Conservation (phyloP, 2,888 invertebrate genomes). For the Bursaphelenchus okinawaensis region DNA sequence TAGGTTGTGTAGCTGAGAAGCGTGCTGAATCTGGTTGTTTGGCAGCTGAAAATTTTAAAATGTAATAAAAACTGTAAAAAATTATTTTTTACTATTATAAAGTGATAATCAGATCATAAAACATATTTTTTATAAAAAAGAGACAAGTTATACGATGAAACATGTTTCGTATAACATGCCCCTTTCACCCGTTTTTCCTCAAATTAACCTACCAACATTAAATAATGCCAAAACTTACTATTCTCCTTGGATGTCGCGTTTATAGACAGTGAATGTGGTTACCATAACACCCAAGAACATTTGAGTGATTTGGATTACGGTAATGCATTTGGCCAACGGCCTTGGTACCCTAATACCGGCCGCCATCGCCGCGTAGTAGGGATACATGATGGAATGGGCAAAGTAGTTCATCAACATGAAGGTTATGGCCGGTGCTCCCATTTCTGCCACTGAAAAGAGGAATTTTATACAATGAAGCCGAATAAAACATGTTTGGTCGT, state of each 20-base stretch:
- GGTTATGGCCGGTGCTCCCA: neutral
- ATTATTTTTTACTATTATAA: too few species aligned
- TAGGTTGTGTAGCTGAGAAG: neutral
- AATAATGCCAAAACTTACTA: neutral
- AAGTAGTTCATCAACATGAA: slow-evolving; percentile 57
- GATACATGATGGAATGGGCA: slow-evolving; percentile 61
- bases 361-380: slow-evolving; percentile 59
- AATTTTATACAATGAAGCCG: neutral
- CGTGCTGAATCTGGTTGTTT: neutral
- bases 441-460: neutral
- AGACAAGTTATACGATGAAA: too few species aligned
- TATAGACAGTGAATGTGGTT: slow-evolving; percentile 5
- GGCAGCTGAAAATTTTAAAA: neutral
- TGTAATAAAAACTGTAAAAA: too few species aligned
- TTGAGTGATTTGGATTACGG: slow-evolving; percentile 17
- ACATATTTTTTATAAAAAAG: too few species aligned
- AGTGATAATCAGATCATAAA: too few species aligned
- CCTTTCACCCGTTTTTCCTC: too few species aligned
- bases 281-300: slow-evolving; percentile 23
- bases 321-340: slow-evolving; percentile 18
- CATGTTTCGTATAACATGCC: too few species aligned
- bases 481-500: too few species aligned
- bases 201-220: too few species aligned
- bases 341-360: slow-evolving; percentile 62
- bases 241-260: neutral